Evolutionary conservation across 2,888 invertebrate species (phyloP), one percentile per base, ranked within the genome.

Genomic region (Hemithea aestivaria): DNA sequence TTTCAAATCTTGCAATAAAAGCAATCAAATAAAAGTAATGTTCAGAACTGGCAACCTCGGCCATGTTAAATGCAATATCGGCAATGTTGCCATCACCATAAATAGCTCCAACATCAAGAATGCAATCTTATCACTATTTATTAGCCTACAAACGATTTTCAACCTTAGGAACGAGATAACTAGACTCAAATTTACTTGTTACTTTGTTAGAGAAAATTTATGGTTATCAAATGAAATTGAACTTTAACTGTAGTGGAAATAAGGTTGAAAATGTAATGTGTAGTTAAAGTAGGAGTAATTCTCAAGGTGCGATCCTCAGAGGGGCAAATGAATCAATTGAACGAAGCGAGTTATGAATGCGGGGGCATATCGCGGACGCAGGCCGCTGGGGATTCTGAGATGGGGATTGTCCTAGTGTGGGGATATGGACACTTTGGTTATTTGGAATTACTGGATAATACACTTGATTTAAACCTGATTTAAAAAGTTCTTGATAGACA

Each of bases 241-340:
- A 36, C 51, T 41, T 10, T 56, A 37, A 20, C 0, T 0, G 3
- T 6, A 7, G 7, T 0, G n/a, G 0, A 0, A 1, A 20, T 45
- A 58, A 37, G 41, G 52, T 51, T 9, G 27, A 28, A 20, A 40
- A 20, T 51, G 2, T 25, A 2, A 10, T 29, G 44, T 2, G 5
- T 1, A 35, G 12, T 7, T 33, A 26, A 20, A 31, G 45, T 36
- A 8, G 29, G 43, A 45, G 45, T 51, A 40, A 53, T 53, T 49
- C 53, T 53, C 57, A 58, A 57, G 27, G 10, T 23, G 22, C 26
- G 37, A 22, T 21, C 27, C 58, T 58, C 58, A 47, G 41, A 59
- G 53, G 60, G 61, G 63, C 57, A 56, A 54, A 58, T 66, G 68
- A 72, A 72, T 73, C 69, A 69, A 72, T 72, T 71, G 71, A 66